Base-by-base conservation (phyloP, 1,140 invertebrate species). In the Acromyrmex heyeri region DNA sequence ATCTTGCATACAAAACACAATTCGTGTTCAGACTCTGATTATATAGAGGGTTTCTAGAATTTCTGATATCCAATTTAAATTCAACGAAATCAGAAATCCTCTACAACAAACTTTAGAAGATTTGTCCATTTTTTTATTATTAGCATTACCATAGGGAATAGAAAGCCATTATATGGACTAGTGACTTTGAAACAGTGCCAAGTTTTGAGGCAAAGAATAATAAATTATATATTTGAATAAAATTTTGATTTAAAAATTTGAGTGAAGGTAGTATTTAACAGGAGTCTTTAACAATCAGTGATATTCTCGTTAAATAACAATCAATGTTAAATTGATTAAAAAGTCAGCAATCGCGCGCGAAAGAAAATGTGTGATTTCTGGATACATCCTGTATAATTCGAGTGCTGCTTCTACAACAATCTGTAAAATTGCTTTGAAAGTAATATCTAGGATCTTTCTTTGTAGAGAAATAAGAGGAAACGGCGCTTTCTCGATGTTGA, bases 211-310 rank as follows among this genome's bases (percentile, higher is more conserved):
- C 2, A 44, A 44, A 44, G 8, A 44, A 44, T 44, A 38, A 38
- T 62, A 27, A 34, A 16, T 76, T 14, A 21, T 1, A 70, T 38
- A 44, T 4, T 59, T 21, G 0, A n/a, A 30, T 21, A 16, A 34
- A 21, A 57, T 59, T 7, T 75, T n/a, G 7, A 38, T 75, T 75
- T 10, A 16, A 73, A 73, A 73, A 73, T 59, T 59, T 75, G 1
- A n/a, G 6, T 6, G 14, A 73, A 73, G 57, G 14, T 21, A 21
- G 21, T 21, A 21, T 21, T 21, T 21, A 21, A 21, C 21, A 21
- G 21, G 21, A 21, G 21, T 21, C 21, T 24, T 44, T 30, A n/a
- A 21, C 18, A 16, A 57, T 75, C 12, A 57, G 12, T 10, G 7
- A 16, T 38, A 75, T 8, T 53, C 16, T 72, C 14, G 0, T 57